Evolutionary conservation across 2,888 invertebrate species (phyloP).

Genomic region (Octonoba sinensis): DNA sequence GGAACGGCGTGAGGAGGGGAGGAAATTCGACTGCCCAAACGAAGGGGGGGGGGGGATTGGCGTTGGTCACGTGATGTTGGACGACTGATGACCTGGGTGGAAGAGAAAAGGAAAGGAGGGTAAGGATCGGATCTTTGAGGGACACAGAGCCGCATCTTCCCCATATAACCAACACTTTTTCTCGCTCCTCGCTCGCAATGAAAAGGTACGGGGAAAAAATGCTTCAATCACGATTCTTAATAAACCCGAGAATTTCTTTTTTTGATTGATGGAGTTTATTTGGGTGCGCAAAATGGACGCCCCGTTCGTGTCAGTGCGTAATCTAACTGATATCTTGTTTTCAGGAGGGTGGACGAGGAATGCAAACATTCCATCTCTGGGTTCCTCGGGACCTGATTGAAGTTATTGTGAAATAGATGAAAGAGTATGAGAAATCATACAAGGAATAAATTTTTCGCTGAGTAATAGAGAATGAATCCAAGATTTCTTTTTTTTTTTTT

Average conservation of each 20-base stretch:
- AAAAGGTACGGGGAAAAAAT: slow-evolving; percentile 45
- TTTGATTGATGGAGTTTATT: slow-evolving; percentile 55
- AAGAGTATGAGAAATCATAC: too few species aligned
- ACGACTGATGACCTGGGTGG: slow-evolving; percentile 56
- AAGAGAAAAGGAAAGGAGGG: slow-evolving; percentile 13
- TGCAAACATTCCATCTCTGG: neutral
- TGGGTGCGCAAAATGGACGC: slow-evolving; percentile 54
- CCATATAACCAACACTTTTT: slow-evolving; percentile 49
- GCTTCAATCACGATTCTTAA: slow-evolving; percentile 60
- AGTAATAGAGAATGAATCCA: too few species aligned
- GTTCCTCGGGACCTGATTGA: too few species aligned
- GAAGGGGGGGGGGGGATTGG: slow-evolving; percentile 20
- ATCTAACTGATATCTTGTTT: slow-evolving; percentile 44
- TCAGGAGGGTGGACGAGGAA: neutral
- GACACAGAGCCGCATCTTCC: slow-evolving; percentile 39
- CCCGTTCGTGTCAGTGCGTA: slow-evolving; percentile 45
- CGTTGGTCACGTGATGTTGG: slow-evolving; percentile 52
- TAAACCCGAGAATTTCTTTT: slow-evolving; percentile 42
- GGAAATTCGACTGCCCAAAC: slow-evolving; percentile 31
- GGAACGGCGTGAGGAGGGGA: neutral
- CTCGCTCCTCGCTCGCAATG: neutral
- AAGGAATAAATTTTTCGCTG: too few species aligned
- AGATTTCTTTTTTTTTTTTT: too few species aligned
- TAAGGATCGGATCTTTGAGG: slow-evolving; percentile 52
- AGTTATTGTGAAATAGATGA: too few species aligned